Conservation (phyloP, 1,140 invertebrate genomes). For the Brachionus angularis region DNA sequence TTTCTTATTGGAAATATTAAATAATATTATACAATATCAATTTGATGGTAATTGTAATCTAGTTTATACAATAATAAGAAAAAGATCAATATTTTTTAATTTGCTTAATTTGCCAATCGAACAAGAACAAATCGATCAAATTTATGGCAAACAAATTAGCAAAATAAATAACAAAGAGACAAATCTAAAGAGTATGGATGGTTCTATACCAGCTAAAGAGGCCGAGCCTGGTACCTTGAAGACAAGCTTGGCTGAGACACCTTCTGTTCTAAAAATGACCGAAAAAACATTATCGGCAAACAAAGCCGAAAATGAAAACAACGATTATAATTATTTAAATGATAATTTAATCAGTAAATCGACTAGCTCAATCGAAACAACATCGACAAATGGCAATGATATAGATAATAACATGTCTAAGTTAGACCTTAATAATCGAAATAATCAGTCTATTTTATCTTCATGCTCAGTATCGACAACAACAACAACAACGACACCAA, state of each 20-base stretch:
- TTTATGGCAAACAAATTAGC: slow-evolving; percentile 46
- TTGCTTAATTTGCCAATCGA: slow-evolving; percentile 91
- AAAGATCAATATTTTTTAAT: slow-evolving; percentile 91
- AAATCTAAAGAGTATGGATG: slow-evolving; percentile 68
- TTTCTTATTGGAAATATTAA: slow-evolving; percentile 97
- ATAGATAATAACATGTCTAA: background rate
- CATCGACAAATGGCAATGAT: background rate
- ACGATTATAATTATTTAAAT: background rate
- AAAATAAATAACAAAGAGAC: slow-evolving; percentile 46
- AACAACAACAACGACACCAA: slow-evolving; percentile 1
- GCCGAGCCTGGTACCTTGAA: slow-evolving; percentile 67
- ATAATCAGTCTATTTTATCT: background rate
- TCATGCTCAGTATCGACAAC: background rate
- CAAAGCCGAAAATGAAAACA: background rate
- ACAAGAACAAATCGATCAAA: slow-evolving; percentile 68
- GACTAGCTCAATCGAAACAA: background rate
- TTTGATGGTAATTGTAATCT: slow-evolving; percentile 98
- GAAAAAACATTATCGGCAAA: background rate
- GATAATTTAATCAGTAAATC: background rate
- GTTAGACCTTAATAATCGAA: background rate
- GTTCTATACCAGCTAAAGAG: slow-evolving; percentile 75
- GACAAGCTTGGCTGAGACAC: slow-evolving; percentile 79
- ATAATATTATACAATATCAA: slow-evolving; percentile 99
- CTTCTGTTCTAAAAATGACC: slow-evolving; percentile 50
- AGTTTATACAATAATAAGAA: slow-evolving; percentile 97